Percentiles rank a stretch among this genome's conserved stretches.
These are phyloP conservation scores for Hedychridium roseum DNA, from an alignment of 2,888 invertebrate genomes.

Conservation along the genomic window DNA sequence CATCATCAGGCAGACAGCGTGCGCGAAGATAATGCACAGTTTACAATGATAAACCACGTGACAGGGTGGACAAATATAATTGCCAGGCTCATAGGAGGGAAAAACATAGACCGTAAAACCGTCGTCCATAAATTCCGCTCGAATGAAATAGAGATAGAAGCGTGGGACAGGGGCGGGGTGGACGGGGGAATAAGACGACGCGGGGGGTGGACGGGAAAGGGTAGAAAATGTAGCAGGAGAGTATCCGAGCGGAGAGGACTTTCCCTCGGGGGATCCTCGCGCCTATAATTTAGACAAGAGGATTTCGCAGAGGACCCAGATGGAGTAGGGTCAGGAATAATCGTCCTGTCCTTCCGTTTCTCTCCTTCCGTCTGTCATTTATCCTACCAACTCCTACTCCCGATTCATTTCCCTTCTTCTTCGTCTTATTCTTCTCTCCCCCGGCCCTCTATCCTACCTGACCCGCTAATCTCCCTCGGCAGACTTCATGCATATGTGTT, in stretches of 20 bases:
- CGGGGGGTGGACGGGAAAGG: slow-evolving; percentile 1
- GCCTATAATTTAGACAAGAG: slow-evolving; percentile 25
- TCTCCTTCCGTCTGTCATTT: not conserved
- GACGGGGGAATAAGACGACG: slow-evolving; percentile 19
- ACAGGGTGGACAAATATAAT: too few relatives aligned
- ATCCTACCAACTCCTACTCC: not conserved
- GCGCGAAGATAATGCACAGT: too few relatives aligned
- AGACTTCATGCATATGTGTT: not conserved
- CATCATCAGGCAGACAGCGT: too few relatives aligned
- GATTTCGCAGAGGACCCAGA: slow-evolving; percentile 21
- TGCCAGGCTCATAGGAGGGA: too few relatives aligned
- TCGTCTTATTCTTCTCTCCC: too few relatives aligned
- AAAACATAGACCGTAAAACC: too few relatives aligned
- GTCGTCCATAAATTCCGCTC: too few relatives aligned
- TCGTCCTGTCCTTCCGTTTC: slow-evolving; percentile 12
- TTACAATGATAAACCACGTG: too few relatives aligned
- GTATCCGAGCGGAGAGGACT: slow-evolving; percentile 22
- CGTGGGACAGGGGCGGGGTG: too few relatives aligned
- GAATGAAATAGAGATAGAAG: too few relatives aligned
- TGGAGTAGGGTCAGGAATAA: slow-evolving; percentile 21
- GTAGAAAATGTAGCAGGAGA: slow-evolving; percentile 29
- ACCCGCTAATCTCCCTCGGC: not conserved
- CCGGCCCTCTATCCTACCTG: too few relatives aligned
- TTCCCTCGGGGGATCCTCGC: slow-evolving; percentile 11
- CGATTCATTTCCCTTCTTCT: not conserved